A percentile compares a stretch with the other conserved stretches of the same genome.
Evolutionary conservation across 2,888 invertebrate genomes (phyloP).

Genomic region (Lasioglossum zephyrum): DNA sequence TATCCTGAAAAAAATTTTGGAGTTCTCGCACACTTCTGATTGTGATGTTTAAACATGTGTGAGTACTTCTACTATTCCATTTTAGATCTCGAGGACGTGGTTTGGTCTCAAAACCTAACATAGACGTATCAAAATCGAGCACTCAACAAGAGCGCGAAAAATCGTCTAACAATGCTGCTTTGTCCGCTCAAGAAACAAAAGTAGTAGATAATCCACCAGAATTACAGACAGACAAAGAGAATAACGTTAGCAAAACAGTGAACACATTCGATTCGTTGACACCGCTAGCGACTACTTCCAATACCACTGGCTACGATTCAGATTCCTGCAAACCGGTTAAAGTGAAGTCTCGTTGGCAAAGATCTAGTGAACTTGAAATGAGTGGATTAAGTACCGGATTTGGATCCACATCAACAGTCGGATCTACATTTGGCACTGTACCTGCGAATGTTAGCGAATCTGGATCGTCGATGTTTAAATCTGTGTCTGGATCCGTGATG

Average conservation of each 20-base stretch:
- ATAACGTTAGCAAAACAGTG: slow-evolving; percentile 70
- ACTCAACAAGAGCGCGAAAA: slow-evolving; percentile 75
- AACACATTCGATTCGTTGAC: slow-evolving; percentile 73
- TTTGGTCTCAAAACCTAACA: slow-evolving; percentile 79
- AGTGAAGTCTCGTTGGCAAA: slow-evolving; percentile 91
- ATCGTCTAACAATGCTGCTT: slow-evolving; percentile 55
- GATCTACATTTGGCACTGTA: slow-evolving; percentile 81
- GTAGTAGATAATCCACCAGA: slow-evolving; percentile 81
- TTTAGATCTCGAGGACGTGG: slow-evolving; percentile 81
- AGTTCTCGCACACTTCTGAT: neutral
- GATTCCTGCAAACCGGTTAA: slow-evolving; percentile 88
- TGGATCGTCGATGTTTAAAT: slow-evolving; percentile 42
- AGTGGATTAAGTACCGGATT: slow-evolving; percentile 75
- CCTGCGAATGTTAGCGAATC: slow-evolving; percentile 78
- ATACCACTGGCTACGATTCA: slow-evolving; percentile 79
- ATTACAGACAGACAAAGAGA: slow-evolving; percentile 80
- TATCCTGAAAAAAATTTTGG: neutral
- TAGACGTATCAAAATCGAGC: slow-evolving; percentile 72
- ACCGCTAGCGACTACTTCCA: slow-evolving; percentile 70
- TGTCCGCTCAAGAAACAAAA: slow-evolving; percentile 71
- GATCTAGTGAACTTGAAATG: slow-evolving; percentile 91
- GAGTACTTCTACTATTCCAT: slow-evolving; percentile 32
- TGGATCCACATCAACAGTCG: slow-evolving; percentile 83
- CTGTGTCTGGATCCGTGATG: slow-evolving; percentile 51
- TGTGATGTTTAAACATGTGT: neutral